These are phyloP conservation scores for Yasuhikotakia modesta DNA, from an alignment of 2,797 vertebrate species.

Conservation along the genomic window DNA sequence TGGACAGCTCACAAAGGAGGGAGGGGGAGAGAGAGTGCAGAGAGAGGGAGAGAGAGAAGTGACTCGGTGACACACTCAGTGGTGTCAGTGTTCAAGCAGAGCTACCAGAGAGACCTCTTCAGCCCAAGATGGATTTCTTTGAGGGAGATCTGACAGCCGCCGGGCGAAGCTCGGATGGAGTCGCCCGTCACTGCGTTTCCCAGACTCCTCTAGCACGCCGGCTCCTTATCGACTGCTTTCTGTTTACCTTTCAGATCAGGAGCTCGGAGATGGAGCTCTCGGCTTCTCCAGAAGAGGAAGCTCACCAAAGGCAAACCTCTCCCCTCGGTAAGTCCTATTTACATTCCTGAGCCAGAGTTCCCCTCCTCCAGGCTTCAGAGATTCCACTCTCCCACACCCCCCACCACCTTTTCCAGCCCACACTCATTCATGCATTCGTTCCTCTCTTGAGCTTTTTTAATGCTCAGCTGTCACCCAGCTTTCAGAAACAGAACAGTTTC, in stretches of 20 bases:
- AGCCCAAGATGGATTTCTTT: constrained; percentile 54
- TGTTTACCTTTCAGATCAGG: constrained; percentile 90
- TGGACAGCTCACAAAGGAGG: constrained; percentile 33
- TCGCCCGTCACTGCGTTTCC: constrained; percentile 5
- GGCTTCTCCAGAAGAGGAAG: constrained; percentile 88
- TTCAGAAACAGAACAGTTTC: constrained; percentile 59
- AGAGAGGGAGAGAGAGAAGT: constrained; percentile 52
- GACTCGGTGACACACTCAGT: constrained; percentile 54
- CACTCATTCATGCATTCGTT: constrained; percentile 43
- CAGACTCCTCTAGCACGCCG: constrained; percentile 49
- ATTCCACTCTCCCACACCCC: constrained; percentile 50
- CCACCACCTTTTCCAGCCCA: constrained; percentile 54
- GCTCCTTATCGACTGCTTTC: constrained; percentile 79
- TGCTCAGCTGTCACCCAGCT: constrained; percentile 38
- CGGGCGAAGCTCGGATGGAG: no score
- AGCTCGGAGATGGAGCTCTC: constrained; percentile 89
- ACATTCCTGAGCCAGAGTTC: constrained; percentile 71
- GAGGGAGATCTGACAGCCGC: constrained; percentile 52
- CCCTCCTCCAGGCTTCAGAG: constrained; percentile 61
- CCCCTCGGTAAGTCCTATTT: constrained; percentile 91
- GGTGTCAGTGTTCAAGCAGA: constrained; percentile 57
- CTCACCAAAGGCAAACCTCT: constrained; percentile 93
- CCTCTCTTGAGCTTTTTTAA: constrained; percentile 25
- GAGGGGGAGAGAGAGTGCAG: constrained; percentile 46
- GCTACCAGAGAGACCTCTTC: constrained; percentile 55